A percentile compares a stretch with the other conserved stretches of the same genome.
phyloP scores from a whole-genome alignment of 2,888 invertebrate species.

The Achlya flavicornis region DNA sequence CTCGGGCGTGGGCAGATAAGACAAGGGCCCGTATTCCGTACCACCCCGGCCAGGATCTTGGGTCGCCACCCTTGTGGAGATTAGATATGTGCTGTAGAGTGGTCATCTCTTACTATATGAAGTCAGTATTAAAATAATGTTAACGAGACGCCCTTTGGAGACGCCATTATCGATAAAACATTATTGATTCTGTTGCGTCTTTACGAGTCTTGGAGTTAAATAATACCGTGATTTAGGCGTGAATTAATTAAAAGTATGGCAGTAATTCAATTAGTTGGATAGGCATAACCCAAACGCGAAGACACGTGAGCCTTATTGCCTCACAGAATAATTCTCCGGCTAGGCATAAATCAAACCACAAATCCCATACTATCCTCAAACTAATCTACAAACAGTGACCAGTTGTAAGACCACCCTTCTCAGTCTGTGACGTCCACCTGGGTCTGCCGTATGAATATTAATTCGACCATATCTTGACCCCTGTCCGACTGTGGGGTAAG shows the following conservation, averaged over 20 bases:
- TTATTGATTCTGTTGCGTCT: too few relatives aligned
- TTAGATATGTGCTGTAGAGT: constrained; percentile 26
- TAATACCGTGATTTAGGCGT: too few relatives aligned
- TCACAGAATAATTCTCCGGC: constrained; percentile 26
- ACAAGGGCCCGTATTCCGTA: constrained; percentile 71
- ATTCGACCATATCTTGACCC: constrained; percentile 83
- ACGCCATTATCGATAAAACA: too few relatives aligned
- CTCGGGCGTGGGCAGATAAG: constrained; percentile 80
- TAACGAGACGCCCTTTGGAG: neutral
- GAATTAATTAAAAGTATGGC: too few relatives aligned
- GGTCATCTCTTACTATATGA: constrained; percentile 16
- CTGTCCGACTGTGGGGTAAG: constrained; percentile 61
- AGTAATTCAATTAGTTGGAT: too few relatives aligned
- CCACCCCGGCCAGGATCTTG: constrained; percentile 70
- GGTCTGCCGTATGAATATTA: constrained; percentile 82
- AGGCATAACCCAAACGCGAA: neutral
- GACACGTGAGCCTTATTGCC: constrained; percentile 4
- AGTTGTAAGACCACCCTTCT: constrained; percentile 79
- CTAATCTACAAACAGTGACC: constrained; percentile 63
- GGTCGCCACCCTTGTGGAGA: constrained; percentile 63
- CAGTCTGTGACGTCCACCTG: constrained; percentile 82
- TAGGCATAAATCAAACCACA: constrained; percentile 41
- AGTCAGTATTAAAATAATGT: neutral
- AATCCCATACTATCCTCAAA: constrained; percentile 22
- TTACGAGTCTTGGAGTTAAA: too few relatives aligned